phyloP scores from a whole-genome alignment of 2,888 invertebrate species.

The Rhagonycha lutea region DNA sequence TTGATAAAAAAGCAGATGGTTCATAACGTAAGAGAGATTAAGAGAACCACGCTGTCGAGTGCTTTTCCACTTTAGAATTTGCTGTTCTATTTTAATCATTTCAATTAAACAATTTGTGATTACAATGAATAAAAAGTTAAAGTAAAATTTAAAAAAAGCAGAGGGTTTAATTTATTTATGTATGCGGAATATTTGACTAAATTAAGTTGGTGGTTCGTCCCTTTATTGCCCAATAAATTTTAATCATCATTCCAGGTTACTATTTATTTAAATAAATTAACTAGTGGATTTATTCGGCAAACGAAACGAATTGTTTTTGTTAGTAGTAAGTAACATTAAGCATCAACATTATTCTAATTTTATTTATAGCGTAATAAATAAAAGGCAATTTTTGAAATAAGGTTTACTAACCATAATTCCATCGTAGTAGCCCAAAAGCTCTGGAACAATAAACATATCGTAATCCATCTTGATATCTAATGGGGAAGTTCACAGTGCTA shows the following conservation, averaged over 20 bases:
- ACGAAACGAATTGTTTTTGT: background rate
- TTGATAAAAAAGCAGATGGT: slow-evolving; percentile 17
- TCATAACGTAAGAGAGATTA: slow-evolving; percentile 12
- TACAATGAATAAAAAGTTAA: background rate
- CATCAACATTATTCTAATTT: background rate
- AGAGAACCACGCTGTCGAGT: background rate
- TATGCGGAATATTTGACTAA: background rate
- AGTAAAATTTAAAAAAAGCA: background rate
- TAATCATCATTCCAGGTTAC: background rate
- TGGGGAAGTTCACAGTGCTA: background rate
- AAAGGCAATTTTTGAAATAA: background rate
- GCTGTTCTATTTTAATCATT: background rate
- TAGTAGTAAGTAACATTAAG: background rate
- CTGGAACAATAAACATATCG: slow-evolving; percentile 67
- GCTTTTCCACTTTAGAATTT: background rate
- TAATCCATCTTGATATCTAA: slow-evolving; percentile 60
- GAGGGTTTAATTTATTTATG: background rate
- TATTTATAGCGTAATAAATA: background rate
- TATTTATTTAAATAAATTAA: background rate
- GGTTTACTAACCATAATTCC: slow-evolving; percentile 58
- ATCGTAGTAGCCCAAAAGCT: slow-evolving; percentile 67
- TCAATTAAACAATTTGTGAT: background rate
- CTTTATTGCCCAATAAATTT: slow-evolving; percentile 1
- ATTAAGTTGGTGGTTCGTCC: background rate
- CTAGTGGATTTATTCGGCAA: background rate